Base-by-base conservation (phyloP, 2,888 invertebrate genomes). In the Nephrotoma flavescens region DNA sequence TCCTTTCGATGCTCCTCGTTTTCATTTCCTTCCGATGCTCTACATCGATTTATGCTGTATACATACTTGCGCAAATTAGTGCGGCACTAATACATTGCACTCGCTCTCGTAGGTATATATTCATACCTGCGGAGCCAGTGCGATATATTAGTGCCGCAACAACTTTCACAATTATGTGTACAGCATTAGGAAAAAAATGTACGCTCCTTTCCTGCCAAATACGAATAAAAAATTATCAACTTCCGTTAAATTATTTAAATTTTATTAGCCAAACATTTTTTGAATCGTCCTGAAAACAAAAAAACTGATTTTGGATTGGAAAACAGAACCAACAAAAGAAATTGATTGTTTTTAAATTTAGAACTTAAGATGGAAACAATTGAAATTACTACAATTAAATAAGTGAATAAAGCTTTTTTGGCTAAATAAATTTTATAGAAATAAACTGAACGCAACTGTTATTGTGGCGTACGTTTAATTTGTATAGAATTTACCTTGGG, bases 41-140 rank as follows among this genome's bases (percentile, higher is more conserved):
- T 19, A 19, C 19, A 19, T 19, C 19, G 19, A 19, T 19, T 19
- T n/a, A n/a, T n/a, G n/a, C n/a, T n/a, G n/a, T n/a, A n/a, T n/a
- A n/a, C n/a, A n/a, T n/a, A n/a, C n/a, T n/a, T n/a, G n/a, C n/a
- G n/a, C n/a, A n/a, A n/a, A n/a, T n/a, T n/a, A n/a, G n/a, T n/a
- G n/a, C n/a, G n/a, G n/a, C n/a, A n/a, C n/a, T n/a, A n/a, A n/a
- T n/a, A n/a, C n/a, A n/a, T n/a, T n/a, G n/a, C n/a, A n/a, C n/a
- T n/a, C n/a, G n/a, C n/a, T n/a, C n/a, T n/a, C n/a, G n/a, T 2
- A 31, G 0, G 0, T 2, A 31, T 31, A 31, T 2, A 0, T 31
- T 2, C 0, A 0, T 31, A 31, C 2, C 0, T 0, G 0, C 2
- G 0, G 0, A 31, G 31, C 31, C 2, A 31, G 2, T 1, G 0